Evolutionary conservation across 2,797 vertebrate genomes (phyloP), one percentile per base, ranked within the genome.

Genomic region (Hydrolagus colliei): DNA sequence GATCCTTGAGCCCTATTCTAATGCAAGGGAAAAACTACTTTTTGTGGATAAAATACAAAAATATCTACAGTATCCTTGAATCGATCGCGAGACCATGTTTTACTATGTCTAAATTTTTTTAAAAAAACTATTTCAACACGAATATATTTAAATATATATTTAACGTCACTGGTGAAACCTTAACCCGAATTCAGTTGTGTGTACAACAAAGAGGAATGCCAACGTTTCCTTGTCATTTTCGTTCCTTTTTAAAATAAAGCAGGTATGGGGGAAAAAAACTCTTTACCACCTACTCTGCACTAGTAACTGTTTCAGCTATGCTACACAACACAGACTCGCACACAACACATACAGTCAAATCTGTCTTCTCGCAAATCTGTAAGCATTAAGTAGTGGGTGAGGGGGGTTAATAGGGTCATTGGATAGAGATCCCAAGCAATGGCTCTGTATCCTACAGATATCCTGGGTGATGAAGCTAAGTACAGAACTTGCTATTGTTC

Each of bases 51-150:
- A 84, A 84, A 41, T 84, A 84, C 79, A 84, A 84, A 84, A 71
- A 84, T 67, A 41, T 84, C 65, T 84, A 84, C 79, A 84, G 79
- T 84, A 84, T 84, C 79, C 79, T 84, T 84, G 65, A 84, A 84
- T 52, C 18, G 10, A 41, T 6, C 18, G 32, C 4, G 9, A 59
- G 4, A 10, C 16, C n/a, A 12, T 79, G 12, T 65, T n/a, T 71
- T 16, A 68, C 41, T 9, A 68, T 84, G 65, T 84, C 1, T 52
- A 3, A 3, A 52, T 52, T 52, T 52, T 52, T 52, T 6, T 52
- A 1, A 52, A 52, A 52, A 52, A 82, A 16, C 6, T 12, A 65
- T 35, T 82, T 79, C 0, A 62, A 80, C 77, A 27, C 27, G 27
- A 27, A 27, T 27, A 27, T 27, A 27, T 80, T 65, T 9, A 18